Evolutionary conservation across 1,140 invertebrate species (phyloP), one percentile per base, ranked within the genome.

Genomic region (Macrobrachium nipponense): DNA sequence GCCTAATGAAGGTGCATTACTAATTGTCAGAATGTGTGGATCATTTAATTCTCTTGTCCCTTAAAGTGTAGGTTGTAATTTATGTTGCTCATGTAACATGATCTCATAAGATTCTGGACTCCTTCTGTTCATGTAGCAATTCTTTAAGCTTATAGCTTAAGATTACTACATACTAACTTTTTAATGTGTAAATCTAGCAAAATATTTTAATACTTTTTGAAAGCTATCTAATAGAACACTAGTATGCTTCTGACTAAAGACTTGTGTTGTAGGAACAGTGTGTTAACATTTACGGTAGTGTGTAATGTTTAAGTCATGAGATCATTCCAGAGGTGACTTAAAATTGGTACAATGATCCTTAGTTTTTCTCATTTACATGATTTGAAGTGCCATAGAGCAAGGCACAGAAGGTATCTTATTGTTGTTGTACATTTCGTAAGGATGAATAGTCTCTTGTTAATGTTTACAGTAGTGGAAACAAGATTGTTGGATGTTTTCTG

Each of bases 161-260:
- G 61, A 58, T 58, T 77, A 62, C 82, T 84, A 58, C 73, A 76
- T 76, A 84, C 68, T 68, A 77, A 76, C 72, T 60, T 76, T 59
- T 84, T 60, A 62, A 82, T 76, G 51, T 75, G 70, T 82, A 75
- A 82, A 75, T 82, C 60, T 76, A 73, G 76, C 76, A 85, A 70
- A 59, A 72, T 85, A 85, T 85, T 85, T 79, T 85, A 78, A 78
- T 85, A 85, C 80, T 85, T 85, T 85, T 79, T 70, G 77, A 79
- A 79, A 62, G 72, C 66, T 85, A 85, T 79, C 76, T 85, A 70
- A 64, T 85, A 84, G 72, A 82, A 18, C 68, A 68, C 43, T 84
- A 79, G 82, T 85, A 66, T 85, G 82, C 76, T 85, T 85, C 82
- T 64, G 76, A 79, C 66, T 85, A 61, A 62, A 72, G 75, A 70